Evolutionary conservation across 2,797 vertebrate genomes (phyloP), one percentile per base, ranked within the genome.

Genomic region (Parauchenoglanis ngamensis): DNA sequence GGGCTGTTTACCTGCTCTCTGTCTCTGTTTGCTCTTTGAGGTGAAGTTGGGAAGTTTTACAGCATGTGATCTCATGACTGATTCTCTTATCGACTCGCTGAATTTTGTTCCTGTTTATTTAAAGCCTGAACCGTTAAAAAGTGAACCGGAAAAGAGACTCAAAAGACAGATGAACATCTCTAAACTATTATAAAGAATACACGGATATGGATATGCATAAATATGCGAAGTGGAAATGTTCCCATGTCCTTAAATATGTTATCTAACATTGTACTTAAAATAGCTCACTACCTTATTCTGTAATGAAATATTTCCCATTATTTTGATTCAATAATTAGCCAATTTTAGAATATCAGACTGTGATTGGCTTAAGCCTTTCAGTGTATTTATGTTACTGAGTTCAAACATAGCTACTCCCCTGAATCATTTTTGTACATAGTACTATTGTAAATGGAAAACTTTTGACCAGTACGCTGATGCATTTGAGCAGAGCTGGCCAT

Each of bases 1-100:
- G 23, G 77, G 54, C 77, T 23, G 56, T 79, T 79, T 35, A 40
- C 40, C 56, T 79, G 54, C 31, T 40, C 52, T 40, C 77, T 79
- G 31, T 23, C 31, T 19, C 19, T 79, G 56, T 79, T 35, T 79
- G 21, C 77, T 25, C 31, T 25, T 59, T 59, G 19, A 59, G 77
- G 77, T 79, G 31, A 59, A 56, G 49, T 54, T 13, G 11, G 72
- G n/a, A 54, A 35, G 31, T 35, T 57, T 79, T 56, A 77, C 49
- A 56, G 75, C n/a, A 7, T 56, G 46, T 28, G 75, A 28, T 77
- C 15, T 35, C 19, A 11, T 2, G 7, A 31, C n/a, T 31, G 28
- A 35, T 35, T n/a, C 25, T 77, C 4, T 54, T 28, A 54, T 31
- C 25, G 3, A 17, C 46, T 49, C 1, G 4, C 44, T n/a, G 23